Evolutionary conservation across 1,140 invertebrate genomes (phyloP).

Genomic region (Danaus melanippus): DNA sequence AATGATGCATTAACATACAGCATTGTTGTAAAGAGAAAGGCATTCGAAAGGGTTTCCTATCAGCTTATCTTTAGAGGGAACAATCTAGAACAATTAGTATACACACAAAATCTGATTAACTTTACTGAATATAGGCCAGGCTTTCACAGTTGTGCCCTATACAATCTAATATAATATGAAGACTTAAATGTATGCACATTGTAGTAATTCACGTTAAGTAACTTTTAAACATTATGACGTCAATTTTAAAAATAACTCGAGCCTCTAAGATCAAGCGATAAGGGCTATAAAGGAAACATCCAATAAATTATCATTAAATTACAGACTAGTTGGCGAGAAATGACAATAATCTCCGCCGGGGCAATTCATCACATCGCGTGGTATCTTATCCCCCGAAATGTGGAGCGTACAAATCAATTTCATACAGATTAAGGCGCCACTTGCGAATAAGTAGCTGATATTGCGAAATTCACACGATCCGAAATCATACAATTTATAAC

Average conservation of each 20-base stretch:
- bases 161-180: no score
- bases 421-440: constrained; percentile 26
- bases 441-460: constrained; percentile 2
- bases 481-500: constrained; percentile 5
- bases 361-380: constrained; percentile 34
- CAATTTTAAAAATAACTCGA: no score
- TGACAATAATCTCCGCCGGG: constrained; percentile 21
- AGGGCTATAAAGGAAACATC: neutral
- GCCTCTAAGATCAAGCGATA: no score
- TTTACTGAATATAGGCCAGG: neutral
- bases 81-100: constrained; percentile 16
- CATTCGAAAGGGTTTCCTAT: constrained; percentile 11
- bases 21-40: constrained; percentile 21
- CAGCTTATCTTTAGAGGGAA: constrained; percentile 15
- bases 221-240: no score
- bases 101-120: constrained; percentile 15
- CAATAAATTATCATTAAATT: constrained; percentile 11
- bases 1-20: constrained; percentile 15
- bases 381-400: constrained; percentile 28
- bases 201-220: no score
- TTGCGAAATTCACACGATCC: constrained; percentile 6
- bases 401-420: constrained; percentile 36
- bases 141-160: no score
- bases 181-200: no score
- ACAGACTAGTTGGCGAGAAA: constrained; percentile 14